phyloP scores from a whole-genome alignment of 2,888 invertebrate genomes.

The Nomada lathburiana region DNA sequence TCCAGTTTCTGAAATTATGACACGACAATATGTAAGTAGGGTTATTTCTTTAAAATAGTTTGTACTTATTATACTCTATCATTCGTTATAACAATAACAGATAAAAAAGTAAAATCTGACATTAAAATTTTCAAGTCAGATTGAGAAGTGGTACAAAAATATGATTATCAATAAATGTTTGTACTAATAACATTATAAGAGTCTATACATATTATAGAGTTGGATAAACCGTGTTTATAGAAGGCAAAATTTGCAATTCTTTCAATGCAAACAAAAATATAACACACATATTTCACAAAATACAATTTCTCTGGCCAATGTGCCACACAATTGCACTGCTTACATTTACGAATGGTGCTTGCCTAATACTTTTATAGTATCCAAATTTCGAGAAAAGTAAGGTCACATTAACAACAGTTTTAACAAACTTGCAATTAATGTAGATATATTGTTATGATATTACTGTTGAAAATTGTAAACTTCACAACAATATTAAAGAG shows the following conservation, averaged over 20 bases:
- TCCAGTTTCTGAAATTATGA: slow-evolving; percentile 67
- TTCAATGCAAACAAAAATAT: not conserved
- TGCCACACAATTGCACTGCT: not conserved
- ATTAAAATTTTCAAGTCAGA: no score
- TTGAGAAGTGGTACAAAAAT: not conserved
- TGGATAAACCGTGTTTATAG: not conserved
- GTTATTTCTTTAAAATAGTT: not conserved
- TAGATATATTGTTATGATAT: not conserved
- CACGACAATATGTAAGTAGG: slow-evolving; percentile 20
- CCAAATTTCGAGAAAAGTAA: not conserved
- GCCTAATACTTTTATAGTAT: slow-evolving; percentile 4
- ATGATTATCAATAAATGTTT: not conserved
- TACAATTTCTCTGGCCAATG: not conserved
- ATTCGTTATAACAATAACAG: not conserved
- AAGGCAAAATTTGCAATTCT: not conserved
- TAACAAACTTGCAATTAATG: not conserved
- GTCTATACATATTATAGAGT: not conserved
- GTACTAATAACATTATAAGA: not conserved
- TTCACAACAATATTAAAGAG: not conserved
- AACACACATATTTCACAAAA: slow-evolving; percentile 5
- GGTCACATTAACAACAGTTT: not conserved
- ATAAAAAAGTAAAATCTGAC: not conserved
- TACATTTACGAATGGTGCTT: slow-evolving; percentile 1
- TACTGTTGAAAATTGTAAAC: not conserved
- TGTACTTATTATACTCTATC: not conserved